Base-by-base conservation (phyloP, 2,797 vertebrate genomes). In the Myotis daubentonii region DNA sequence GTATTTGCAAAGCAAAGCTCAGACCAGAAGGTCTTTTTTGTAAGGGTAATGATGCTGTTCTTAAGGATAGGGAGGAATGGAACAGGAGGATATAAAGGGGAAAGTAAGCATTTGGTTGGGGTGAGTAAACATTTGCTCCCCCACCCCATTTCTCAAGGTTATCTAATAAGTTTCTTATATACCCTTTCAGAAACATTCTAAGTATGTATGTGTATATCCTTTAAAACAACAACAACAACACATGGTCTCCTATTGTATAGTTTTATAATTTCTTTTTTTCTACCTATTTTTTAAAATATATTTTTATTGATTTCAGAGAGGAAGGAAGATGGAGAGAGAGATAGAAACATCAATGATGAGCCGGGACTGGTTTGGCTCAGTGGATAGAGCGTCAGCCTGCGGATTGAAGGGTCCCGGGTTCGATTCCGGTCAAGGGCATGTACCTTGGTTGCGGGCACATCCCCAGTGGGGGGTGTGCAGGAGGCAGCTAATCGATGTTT, bases 1-100 rank as follows among this genome's bases (percentile, higher is more conserved):
- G 17, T 96, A n/a, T 89, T 85, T 91, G n/a, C 65, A 86, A 65
- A 90, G 36, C 79, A 78, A 72, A 93, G 16, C 44, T 84, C 51
- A 72, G 8, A 41, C 72, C 47, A 74, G 38, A 60, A 93, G n/a
- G 20, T 57, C 8, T 2, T 93, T 70, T 87, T 80, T 47, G 25
- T 30, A 65, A 78, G 68, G 30, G 1, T 84, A 75, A 66, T 66
- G 9, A 53, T 65, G 36, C 28, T 70, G 16, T 30, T 80, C 30
- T 19, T 76, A 25, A 70, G 41, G 20, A 6, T 20, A 5, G 0
- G 9, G 17, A 28, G 7, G 66, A 47, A 79, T 41, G 28, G 30
- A 57, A 28, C 38, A 65, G 20, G 78, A 62, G 19, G 10, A 2
- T 51, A 12, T 57, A 55, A 78, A 60, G 51, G 47, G 4, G 55